Conservation (phyloP, 2,113 vertebrate genomes). For the Rhinolophus sinicus region DNA sequence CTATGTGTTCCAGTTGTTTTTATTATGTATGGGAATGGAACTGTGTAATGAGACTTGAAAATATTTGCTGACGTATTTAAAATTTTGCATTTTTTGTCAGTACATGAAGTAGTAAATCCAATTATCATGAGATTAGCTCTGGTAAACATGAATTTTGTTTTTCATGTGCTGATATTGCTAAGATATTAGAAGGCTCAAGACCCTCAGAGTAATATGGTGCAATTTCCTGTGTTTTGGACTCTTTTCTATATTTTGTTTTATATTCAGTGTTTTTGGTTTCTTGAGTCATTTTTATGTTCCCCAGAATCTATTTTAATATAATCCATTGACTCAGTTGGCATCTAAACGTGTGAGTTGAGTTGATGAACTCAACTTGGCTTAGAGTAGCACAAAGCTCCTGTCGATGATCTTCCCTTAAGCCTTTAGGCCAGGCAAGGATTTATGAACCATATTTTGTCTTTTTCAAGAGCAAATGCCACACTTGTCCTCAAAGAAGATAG, state of each 20-base stretch:
- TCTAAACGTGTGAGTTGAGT: conserved; percentile 53
- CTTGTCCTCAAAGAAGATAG: conserved; percentile 70
- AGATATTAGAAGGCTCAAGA: conserved; percentile 55
- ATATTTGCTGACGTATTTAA: background rate
- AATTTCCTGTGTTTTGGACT: conserved; percentile 47
- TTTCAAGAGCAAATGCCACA: conserved; percentile 77
- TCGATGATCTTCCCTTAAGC: conserved; percentile 70
- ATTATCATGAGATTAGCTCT: background rate
- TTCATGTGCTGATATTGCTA: background rate
- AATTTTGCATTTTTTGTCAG: background rate
- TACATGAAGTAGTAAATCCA: background rate
- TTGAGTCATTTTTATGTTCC: conserved; percentile 68
- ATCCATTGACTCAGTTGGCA: conserved; percentile 67
- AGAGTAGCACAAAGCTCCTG: conserved; percentile 43
- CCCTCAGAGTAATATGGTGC: background rate
- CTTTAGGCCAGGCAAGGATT: conserved; percentile 74
- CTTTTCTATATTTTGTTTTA: conserved; percentile 48
- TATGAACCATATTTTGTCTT: conserved; percentile 68
- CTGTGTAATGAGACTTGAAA: background rate
- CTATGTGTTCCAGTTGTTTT: background rate
- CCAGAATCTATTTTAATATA: conserved; percentile 65
- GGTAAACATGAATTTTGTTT: conserved; percentile 9
- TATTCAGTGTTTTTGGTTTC: conserved; percentile 35
- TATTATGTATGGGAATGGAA: background rate
- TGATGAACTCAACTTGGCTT: conserved; percentile 73